Evolutionary conservation across 2,113 vertebrate genomes (phyloP).

Genomic region (Nycticebus coucang): DNA sequence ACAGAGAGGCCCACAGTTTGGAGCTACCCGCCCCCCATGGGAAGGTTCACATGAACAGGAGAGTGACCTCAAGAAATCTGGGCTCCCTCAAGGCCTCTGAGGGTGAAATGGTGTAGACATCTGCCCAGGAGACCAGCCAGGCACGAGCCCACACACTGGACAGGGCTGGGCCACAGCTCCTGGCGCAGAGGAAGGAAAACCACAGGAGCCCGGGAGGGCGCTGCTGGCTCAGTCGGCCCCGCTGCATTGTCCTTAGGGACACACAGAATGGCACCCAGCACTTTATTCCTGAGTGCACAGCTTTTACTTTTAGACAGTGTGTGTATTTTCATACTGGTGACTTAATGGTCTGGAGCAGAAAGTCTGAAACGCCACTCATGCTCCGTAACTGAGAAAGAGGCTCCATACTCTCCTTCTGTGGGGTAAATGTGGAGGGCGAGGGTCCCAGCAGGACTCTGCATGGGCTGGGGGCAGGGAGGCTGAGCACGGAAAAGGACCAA

Average conservation of each 20-base stretch:
- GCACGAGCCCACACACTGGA: too few species aligned
- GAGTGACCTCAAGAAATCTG: background rate
- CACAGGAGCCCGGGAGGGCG: fast-evolving
- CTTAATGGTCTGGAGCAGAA: background rate
- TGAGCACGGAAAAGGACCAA: background rate
- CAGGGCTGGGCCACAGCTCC: too few species aligned
- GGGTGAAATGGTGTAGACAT: background rate
- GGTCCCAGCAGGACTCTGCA: too few species aligned
- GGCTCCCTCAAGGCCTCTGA: background rate
- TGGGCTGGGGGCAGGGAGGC: too few species aligned
- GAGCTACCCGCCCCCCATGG: too few species aligned
- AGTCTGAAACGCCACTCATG: background rate
- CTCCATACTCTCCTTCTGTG: background rate
- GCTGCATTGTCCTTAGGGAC: background rate
- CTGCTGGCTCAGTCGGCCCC: background rate
- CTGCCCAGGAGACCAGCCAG: background rate
- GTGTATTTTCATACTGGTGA: background rate
- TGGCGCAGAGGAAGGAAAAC: background rate
- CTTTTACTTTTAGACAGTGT: background rate
- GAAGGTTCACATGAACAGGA: fast-evolving
- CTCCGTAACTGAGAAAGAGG: background rate
- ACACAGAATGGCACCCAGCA: background rate
- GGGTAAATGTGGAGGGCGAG: background rate
- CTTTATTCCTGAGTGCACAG: too few species aligned
- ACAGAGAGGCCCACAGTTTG: background rate